Percentiles rank a stretch among this genome's conserved stretches.
phyloP scores from a whole-genome alignment of 2,113 vertebrate genomes.

The Tricholaema leucomelas region DNA sequence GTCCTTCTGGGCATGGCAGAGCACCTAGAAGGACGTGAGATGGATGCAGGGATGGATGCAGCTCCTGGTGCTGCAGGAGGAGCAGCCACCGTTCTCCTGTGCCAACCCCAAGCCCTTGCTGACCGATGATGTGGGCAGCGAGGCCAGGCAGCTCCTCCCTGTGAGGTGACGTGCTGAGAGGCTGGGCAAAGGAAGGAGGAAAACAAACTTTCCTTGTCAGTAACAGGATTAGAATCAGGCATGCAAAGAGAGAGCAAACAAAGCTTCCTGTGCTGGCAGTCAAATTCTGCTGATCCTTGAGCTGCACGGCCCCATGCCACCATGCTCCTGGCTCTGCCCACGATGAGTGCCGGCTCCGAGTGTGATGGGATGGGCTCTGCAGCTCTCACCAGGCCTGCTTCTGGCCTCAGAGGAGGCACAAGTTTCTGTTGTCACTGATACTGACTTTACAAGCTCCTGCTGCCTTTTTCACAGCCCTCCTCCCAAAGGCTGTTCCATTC shows the following conservation, averaged over 20 bases:
- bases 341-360: not conserved
- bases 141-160: not conserved
- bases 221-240: not conserved
- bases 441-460: not conserved
- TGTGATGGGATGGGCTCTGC: not conserved
- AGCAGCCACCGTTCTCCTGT: not conserved
- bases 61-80: not conserved
- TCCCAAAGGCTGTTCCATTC: not conserved
- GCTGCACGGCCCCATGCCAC: not conserved
- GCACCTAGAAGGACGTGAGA: not conserved
- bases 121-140: not conserved
- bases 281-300: not conserved
- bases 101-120: fast-evolving
- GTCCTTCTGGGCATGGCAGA: not conserved
- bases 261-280: not conserved
- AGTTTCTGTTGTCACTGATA: not conserved
- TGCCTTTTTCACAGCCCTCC: not conserved
- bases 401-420: not conserved
- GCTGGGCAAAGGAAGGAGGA: not conserved
- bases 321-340: not conserved
- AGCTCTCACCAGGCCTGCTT: not conserved
- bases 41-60: fast-evolving
- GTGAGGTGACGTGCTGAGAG: not conserved
- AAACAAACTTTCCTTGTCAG: not conserved
- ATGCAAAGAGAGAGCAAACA: not conserved